These are phyloP conservation scores for Sebastes matsubarae DNA, from an alignment of 2,797 vertebrate species.

Conservation along the genomic window DNA sequence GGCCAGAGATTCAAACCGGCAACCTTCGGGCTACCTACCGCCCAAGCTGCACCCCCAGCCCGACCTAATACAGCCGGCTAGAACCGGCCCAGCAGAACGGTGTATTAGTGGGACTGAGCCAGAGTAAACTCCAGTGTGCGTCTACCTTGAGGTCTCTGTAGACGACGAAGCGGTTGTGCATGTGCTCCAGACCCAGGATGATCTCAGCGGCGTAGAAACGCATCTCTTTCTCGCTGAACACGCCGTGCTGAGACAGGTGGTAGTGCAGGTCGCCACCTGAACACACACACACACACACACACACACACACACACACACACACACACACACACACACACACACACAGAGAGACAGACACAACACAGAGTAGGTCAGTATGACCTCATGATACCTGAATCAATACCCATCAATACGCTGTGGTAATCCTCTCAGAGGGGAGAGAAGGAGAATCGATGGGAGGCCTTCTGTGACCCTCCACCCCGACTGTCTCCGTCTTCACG, in stretches of 20 bases:
- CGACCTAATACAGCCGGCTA: no score
- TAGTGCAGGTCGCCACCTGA: constrained; percentile 97
- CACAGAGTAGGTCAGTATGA: not conserved
- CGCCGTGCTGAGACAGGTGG: constrained; percentile 96
- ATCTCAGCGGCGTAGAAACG: constrained; percentile 97
- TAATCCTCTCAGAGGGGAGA: not conserved
- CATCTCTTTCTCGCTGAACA: constrained; percentile 98
- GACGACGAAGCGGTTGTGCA: constrained; percentile 96
- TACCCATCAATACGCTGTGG: constrained; percentile 11
- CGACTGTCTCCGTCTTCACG: not conserved
- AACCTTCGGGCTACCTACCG: no score
- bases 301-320: constrained; percentile 38
- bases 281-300: constrained; percentile 29
- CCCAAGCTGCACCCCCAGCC: no score
- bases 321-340: no score
- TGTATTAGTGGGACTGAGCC: no score
- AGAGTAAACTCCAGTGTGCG: no score
- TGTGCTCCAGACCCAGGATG: constrained; percentile 97
- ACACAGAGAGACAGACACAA: constrained; percentile 21
- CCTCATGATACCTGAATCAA: not conserved
- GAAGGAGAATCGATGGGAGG: not conserved
- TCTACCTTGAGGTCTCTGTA: constrained; percentile 97
- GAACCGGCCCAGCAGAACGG: no score
- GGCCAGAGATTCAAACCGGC: no score
- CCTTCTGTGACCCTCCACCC: not conserved